phyloP scores from a whole-genome alignment of 2,797 vertebrate genomes.

The Delichon dasypus region DNA sequence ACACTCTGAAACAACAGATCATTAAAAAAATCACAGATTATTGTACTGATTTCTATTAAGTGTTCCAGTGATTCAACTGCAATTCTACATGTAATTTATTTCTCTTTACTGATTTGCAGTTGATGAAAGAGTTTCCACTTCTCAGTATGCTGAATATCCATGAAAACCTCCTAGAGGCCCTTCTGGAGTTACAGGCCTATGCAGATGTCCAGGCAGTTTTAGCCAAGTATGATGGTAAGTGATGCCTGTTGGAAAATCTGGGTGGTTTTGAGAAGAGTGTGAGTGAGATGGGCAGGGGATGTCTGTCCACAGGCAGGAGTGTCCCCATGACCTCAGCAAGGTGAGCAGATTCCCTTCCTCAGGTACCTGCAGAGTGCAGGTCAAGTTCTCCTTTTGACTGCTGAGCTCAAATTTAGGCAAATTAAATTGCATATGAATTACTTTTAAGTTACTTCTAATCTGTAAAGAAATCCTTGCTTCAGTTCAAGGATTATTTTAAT shows the following conservation, averaged over 20 bases:
- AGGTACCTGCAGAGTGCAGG: background rate
- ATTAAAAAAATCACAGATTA: background rate
- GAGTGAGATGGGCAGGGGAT: background rate
- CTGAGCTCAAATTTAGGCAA: background rate
- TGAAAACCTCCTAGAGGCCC: slow-evolving; percentile 96
- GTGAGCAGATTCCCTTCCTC: background rate
- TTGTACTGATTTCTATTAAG: background rate
- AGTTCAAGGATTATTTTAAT: background rate
- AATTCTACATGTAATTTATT: background rate
- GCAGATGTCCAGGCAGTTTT: slow-evolving; percentile 98
- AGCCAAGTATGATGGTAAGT: slow-evolving; percentile 97
- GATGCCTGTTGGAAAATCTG: background rate
- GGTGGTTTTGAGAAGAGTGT: fast-evolving
- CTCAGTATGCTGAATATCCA: slow-evolving; percentile 99
- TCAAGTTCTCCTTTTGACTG: background rate
- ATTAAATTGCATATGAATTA: background rate
- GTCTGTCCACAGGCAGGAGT: background rate
- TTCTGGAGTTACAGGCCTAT: slow-evolving; percentile 96
- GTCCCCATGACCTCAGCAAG: background rate
- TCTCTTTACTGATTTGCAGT: slow-evolving; percentile 74
- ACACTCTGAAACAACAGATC: background rate
- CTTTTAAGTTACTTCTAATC: background rate
- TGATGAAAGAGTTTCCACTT: slow-evolving; percentile 99
- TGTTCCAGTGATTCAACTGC: background rate
- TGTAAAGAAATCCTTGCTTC: background rate